Evolutionary conservation across 2,888 invertebrate genomes (phyloP).

Genomic region (Argyresthia goedartella): DNA sequence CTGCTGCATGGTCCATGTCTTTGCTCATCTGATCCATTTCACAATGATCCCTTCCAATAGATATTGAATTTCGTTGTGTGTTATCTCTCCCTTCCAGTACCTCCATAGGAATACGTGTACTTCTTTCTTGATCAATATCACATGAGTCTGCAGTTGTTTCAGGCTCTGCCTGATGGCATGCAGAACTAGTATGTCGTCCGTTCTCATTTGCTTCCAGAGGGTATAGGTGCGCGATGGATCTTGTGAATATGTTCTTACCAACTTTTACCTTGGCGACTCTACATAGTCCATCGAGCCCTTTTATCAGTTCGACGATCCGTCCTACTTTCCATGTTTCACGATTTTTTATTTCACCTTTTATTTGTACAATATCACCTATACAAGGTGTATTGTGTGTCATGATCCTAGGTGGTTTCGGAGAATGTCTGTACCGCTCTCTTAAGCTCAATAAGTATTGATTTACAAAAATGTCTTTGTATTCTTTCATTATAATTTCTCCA

Average conservation of each 20-base stretch:
- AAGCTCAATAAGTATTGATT: neutral
- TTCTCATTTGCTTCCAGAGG: no score
- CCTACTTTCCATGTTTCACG: neutral
- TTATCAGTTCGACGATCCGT: neutral
- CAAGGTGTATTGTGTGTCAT: neutral
- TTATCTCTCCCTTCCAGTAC: no score
- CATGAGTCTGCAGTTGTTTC: no score
- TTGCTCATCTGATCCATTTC: no score
- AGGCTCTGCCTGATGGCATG: no score
- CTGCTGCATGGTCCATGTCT: no score
- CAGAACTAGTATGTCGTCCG: no score
- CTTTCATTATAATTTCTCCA: neutral
- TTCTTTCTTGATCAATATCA: no score
- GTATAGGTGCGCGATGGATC: neutral
- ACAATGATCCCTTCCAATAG: no score
- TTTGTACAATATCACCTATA: neutral
- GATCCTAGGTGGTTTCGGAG: neutral
- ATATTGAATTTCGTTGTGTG: no score
- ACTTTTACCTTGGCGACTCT: neutral
- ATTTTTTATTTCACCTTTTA: neutral
- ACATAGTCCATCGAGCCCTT: neutral
- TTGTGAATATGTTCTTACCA: neutral
- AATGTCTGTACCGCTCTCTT: neutral
- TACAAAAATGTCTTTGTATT: neutral
- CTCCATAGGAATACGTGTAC: no score